Evolutionary conservation across 1,140 invertebrate genomes (phyloP).

Genomic region (Zophobas atratus): DNA sequence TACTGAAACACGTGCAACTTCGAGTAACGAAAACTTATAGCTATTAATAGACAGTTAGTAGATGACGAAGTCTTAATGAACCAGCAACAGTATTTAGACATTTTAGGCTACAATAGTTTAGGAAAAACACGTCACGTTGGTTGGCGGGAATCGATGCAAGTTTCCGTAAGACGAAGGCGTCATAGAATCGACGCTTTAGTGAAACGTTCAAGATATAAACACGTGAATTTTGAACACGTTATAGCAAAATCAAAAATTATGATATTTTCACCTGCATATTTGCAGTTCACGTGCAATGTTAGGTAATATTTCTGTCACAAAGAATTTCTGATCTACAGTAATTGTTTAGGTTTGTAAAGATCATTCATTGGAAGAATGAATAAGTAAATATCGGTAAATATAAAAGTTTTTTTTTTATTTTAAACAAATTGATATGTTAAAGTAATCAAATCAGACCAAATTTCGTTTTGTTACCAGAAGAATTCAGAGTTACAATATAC

Average conservation of each 20-base stretch:
- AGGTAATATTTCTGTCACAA: no score
- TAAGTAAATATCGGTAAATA: no score
- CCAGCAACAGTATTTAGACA: slow-evolving; percentile 15
- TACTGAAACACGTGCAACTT: slow-evolving; percentile 25
- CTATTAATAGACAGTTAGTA: slow-evolving; percentile 12
- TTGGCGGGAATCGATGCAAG: slow-evolving; percentile 10
- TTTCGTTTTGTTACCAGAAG: no score
- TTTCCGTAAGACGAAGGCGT: slow-evolving; percentile 21
- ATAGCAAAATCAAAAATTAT: slow-evolving; percentile 21
- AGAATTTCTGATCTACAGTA: no score
- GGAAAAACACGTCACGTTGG: slow-evolving; percentile 37
- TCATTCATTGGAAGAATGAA: no score
- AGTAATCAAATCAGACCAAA: no score
- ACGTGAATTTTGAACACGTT: slow-evolving; percentile 38
- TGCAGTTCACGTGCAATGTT: background rate
- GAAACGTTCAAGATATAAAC: slow-evolving; percentile 10
- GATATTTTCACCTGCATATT: background rate
- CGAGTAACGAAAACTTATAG: background rate
- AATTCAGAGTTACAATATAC: no score
- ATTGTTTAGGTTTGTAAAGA: no score
- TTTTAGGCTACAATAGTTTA: slow-evolving; percentile 17
- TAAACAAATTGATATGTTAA: no score
- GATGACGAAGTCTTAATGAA: slow-evolving; percentile 22
- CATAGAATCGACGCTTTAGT: slow-evolving; percentile 20
- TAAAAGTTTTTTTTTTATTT: no score